Percentiles rank a stretch among this genome's conserved stretches.
Evolutionary conservation across 2,113 vertebrate genomes (phyloP).

Genomic region (Trematomus loennbergii): DNA sequence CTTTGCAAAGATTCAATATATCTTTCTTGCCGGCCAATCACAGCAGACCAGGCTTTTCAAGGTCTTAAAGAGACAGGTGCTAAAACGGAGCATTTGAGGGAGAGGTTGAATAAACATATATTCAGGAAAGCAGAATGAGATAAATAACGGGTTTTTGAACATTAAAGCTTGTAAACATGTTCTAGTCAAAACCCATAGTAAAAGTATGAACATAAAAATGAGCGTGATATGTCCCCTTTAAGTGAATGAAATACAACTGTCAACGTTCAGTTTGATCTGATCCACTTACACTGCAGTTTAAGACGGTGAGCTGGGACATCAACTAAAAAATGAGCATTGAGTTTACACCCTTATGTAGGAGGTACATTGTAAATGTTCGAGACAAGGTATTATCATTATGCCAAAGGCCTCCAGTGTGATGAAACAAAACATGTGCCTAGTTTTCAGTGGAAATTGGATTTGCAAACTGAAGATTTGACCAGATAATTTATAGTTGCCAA

Average conservation of each 20-base stretch:
- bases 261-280: conserved; percentile 46
- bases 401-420: conserved; percentile 61
- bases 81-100: no score
- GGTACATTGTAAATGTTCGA: conserved; percentile 34
- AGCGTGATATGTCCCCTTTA: not conserved
- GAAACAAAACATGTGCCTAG: conserved; percentile 53
- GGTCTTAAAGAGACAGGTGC: no score
- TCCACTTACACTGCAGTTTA: conserved; percentile 44
- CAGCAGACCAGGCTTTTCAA: no score
- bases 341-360: conserved; percentile 59
- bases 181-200: no score
- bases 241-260: conserved; percentile 33
- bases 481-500: conserved; percentile 69
- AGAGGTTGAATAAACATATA: no score
- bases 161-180: no score
- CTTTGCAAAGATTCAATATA: no score
- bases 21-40: no score
- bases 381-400: conserved; percentile 56
- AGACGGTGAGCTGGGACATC: conserved; percentile 28
- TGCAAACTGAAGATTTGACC: conserved; percentile 50
- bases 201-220: no score
- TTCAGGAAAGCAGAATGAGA: no score
- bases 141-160: no score
- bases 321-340: conserved; percentile 68
- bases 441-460: conserved; percentile 47